Percentiles rank a stretch among this genome's conserved stretches.
Evolutionary conservation across 1,140 invertebrate genomes (phyloP).

Genomic region (Lordiphosa collinella): DNA sequence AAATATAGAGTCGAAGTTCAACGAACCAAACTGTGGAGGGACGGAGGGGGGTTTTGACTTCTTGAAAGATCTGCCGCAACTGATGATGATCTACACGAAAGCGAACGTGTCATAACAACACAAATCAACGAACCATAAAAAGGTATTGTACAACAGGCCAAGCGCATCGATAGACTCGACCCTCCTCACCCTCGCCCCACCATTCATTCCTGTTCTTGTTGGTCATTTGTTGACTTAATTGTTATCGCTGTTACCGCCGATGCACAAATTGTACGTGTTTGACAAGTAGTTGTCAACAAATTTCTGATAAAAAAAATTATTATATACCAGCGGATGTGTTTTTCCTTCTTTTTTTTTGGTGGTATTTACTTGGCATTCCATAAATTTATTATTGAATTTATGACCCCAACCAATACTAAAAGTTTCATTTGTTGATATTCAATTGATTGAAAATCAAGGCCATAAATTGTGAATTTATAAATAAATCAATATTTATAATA

Average conservation of each 20-base stretch:
- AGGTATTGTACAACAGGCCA: constrained; percentile 37
- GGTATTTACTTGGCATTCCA: constrained; percentile 35
- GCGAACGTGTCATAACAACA: constrained; percentile 61
- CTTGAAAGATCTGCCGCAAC: constrained; percentile 25
- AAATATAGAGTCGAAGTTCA: constrained; percentile 26
- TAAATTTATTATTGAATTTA: constrained; percentile 65
- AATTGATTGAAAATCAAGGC: constrained; percentile 66
- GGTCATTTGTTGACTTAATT: constrained; percentile 63
- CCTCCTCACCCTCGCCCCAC: constrained; percentile 1
- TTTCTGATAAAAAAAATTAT: constrained; percentile 63
- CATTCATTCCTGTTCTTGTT: constrained; percentile 6
- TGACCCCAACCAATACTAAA: constrained; percentile 43
- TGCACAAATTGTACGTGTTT: constrained; percentile 72
- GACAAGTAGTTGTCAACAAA: constrained; percentile 69
- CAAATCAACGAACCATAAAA: constrained; percentile 68
- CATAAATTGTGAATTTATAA: constrained; percentile 44
- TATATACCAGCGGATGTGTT: constrained; percentile 49
- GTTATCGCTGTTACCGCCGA: constrained; percentile 47
- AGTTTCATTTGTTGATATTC: constrained; percentile 7
- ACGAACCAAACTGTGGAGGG: constrained; percentile 22
- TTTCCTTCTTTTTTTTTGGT: background rate
- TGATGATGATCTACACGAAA: constrained; percentile 35
- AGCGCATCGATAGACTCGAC: constrained; percentile 38
- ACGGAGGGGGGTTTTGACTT: background rate
- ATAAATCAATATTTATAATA: constrained; percentile 19